A percentile compares a stretch with the other conserved stretches of the same genome.
These are phyloP conservation scores for Pomacea canaliculata DNA, from an alignment of 2,888 invertebrate species.

Conservation along the genomic window DNA sequence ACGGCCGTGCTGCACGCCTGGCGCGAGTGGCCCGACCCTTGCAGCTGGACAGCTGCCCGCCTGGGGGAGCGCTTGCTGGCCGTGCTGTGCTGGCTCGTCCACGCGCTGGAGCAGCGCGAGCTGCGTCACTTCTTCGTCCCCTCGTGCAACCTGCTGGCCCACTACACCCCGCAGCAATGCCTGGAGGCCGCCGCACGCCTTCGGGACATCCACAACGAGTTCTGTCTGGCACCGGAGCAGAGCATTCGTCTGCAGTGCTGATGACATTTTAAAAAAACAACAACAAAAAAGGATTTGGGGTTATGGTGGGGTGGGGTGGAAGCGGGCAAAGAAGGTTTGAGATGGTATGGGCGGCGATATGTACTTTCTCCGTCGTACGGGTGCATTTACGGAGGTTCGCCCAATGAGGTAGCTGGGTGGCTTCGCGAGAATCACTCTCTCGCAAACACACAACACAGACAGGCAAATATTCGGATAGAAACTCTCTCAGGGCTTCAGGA, in stretches of 20 bases:
- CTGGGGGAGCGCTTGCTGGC: slow-evolving; percentile 32
- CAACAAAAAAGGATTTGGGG: no score
- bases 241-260: slow-evolving; percentile 35
- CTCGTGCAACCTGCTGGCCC: slow-evolving; percentile 31
- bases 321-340: no score
- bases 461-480: no score
- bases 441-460: no score
- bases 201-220: slow-evolving; percentile 31
- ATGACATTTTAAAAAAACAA: no score
- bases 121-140: slow-evolving; percentile 32
- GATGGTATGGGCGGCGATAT: no score
- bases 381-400: no score
- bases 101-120: slow-evolving; percentile 27
- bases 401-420: no score
- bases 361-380: no score
- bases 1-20: slow-evolving; percentile 32
- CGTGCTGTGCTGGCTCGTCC: slow-evolving; percentile 26
- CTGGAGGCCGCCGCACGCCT: slow-evolving; percentile 22
- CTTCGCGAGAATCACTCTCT: no score
- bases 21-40: slow-evolving; percentile 19
- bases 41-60: slow-evolving; percentile 19
- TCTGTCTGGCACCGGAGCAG: slow-evolving; percentile 19
- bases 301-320: no score
- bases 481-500: no score
- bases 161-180: slow-evolving; percentile 26